These are phyloP conservation scores for Daboia siamensis DNA, from an alignment of 2,113 vertebrate genomes.

Conservation along the genomic window DNA sequence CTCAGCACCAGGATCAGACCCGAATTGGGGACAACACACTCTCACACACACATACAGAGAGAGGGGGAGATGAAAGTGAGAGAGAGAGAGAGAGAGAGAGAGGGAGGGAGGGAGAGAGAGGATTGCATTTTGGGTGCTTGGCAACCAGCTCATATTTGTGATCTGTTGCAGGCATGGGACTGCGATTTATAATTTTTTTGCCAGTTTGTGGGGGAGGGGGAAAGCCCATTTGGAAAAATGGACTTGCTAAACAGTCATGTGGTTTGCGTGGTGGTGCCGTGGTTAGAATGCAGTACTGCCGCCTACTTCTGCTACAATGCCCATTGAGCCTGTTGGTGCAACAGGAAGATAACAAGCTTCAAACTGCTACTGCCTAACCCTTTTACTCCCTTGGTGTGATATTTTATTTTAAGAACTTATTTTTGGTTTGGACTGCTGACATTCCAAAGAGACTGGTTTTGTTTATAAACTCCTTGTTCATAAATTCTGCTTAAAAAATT, in stretches of 20 bases:
- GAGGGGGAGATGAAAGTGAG: too few relatives aligned
- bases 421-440: background rate
- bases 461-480: too few relatives aligned
- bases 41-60: too few relatives aligned
- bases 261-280: background rate
- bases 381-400: too few relatives aligned
- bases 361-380: background rate
- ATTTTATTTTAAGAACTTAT: background rate
- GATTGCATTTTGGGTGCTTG: background rate
- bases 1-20: too few relatives aligned
- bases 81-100: too few relatives aligned
- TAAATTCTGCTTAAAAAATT: too few relatives aligned
- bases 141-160: background rate
- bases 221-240: background rate
- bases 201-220: background rate
- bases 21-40: too few relatives aligned
- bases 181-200: background rate
- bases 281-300: too few relatives aligned
- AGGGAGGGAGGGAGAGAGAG: too few relatives aligned
- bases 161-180: background rate
- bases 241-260: background rate
- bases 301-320: too few relatives aligned
- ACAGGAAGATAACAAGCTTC: background rate
- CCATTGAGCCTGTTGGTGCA: background rate
- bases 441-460: too few relatives aligned